Evolutionary conservation across 2,888 invertebrate species (phyloP).

Genomic region (Oxystoma pomonae): DNA sequence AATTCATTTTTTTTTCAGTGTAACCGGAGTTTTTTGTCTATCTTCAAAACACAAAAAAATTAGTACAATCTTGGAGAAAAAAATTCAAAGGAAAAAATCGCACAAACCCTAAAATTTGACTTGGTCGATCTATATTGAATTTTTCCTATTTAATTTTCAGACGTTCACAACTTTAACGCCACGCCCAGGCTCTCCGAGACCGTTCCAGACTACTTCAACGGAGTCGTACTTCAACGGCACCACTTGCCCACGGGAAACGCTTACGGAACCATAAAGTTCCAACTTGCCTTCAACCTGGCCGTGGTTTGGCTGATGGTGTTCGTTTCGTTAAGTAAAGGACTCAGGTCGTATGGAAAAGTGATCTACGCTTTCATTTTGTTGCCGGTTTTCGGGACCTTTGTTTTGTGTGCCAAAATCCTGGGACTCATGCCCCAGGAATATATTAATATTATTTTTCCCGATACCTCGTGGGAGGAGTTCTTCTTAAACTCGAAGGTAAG

Average conservation of each 20-base stretch:
- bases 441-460: conserved; percentile 68
- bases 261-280: conserved; percentile 72
- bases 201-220: conserved; percentile 80
- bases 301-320: conserved; percentile 90
- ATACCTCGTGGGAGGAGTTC: conserved; percentile 80
- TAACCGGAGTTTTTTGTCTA: no score
- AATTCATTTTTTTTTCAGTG: no score
- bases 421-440: conserved; percentile 66
- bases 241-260: conserved; percentile 42
- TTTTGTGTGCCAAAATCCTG: conserved; percentile 70
- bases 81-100: no score
- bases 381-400: conserved; percentile 71
- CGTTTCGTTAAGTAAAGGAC: conserved; percentile 80
- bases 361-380: conserved; percentile 74
- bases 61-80: no score
- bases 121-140: no score
- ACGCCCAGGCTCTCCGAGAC: conserved; percentile 64
- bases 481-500: conserved; percentile 75
- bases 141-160: no score
- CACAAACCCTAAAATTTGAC: no score
- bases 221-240: conserved; percentile 71
- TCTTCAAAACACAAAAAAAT: no score
- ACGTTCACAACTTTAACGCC: conserved; percentile 38
- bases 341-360: conserved; percentile 74
- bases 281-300: conserved; percentile 85